Evolutionary conservation across 2,797 vertebrate species (phyloP).

Genomic region (Poecilia picta): DNA sequence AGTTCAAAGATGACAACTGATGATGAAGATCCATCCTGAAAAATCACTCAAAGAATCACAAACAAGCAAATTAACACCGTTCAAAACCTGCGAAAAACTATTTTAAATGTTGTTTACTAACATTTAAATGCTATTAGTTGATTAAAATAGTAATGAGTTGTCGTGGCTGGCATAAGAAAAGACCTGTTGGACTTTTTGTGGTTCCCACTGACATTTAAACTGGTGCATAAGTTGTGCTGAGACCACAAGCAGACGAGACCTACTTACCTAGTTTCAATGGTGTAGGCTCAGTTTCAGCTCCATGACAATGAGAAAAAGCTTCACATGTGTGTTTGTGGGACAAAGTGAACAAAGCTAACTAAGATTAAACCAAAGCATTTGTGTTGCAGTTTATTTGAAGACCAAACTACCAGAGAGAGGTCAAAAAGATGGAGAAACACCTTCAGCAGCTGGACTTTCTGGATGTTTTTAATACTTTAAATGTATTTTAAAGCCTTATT

Average conservation of each 20-base stretch:
- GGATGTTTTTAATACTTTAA: background rate
- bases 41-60: background rate
- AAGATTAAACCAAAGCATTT: background rate
- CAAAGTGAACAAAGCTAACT: background rate
- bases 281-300: conserved; percentile 39
- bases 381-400: background rate
- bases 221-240: conserved; percentile 58
- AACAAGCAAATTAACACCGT: background rate
- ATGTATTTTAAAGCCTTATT: background rate
- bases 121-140: background rate
- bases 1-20: background rate
- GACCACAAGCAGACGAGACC: conserved; percentile 43
- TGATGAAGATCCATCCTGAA: background rate
- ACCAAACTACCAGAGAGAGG: background rate
- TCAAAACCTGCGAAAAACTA: background rate
- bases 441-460: background rate
- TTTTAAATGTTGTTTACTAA: background rate
- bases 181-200: background rate
- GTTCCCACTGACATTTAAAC: conserved; percentile 17
- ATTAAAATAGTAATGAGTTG: background rate
- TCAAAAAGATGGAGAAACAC: background rate
- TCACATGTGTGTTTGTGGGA: background rate
- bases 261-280: conserved; percentile 59
- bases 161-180: background rate
- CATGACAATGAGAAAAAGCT: background rate